Conservation (phyloP, 1,140 invertebrate genomes). For the Acyrthosiphon pisum region DNA sequence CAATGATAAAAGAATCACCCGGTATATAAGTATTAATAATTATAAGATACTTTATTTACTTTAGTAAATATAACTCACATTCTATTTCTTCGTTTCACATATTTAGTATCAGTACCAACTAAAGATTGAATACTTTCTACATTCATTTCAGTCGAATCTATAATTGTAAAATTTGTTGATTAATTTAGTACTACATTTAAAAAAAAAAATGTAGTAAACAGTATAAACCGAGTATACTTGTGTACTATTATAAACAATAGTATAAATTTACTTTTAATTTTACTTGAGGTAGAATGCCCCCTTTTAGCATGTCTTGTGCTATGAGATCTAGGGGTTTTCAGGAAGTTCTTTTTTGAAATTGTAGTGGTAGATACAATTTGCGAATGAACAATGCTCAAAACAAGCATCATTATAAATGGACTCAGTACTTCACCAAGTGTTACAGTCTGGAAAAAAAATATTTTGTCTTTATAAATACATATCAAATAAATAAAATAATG, state of each 20-base stretch:
- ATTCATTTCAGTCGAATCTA: conserved; percentile 53
- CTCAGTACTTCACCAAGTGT: conserved; percentile 74
- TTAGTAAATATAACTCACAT: conserved; percentile 26
- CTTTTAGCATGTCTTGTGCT: conserved; percentile 35
- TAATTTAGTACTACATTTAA: not conserved
- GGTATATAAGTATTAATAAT: not conserved
- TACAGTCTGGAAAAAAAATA: conserved; percentile 64
- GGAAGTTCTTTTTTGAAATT: conserved; percentile 53
- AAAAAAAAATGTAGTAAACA: not conserved
- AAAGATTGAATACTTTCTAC: conserved; percentile 29
- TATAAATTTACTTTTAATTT: conserved; percentile 52
- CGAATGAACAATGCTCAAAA: conserved; percentile 85
- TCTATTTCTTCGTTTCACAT: conserved; percentile 41
- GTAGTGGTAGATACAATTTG: conserved; percentile 81
- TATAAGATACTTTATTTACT: not conserved
- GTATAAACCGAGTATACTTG: not conserved
- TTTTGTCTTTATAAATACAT: not conserved
- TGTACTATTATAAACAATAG: not conserved
- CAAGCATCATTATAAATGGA: conserved; percentile 80
- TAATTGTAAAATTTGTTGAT: not conserved
- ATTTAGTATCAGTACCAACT: conserved; percentile 15
- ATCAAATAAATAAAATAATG: not conserved
- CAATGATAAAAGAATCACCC: too few relatives aligned
- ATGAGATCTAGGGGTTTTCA: conserved; percentile 53
- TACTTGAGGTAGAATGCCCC: conserved; percentile 42